Evolutionary conservation across 2,797 vertebrate genomes (phyloP).

Genomic region (Taeniopygia guttata): DNA sequence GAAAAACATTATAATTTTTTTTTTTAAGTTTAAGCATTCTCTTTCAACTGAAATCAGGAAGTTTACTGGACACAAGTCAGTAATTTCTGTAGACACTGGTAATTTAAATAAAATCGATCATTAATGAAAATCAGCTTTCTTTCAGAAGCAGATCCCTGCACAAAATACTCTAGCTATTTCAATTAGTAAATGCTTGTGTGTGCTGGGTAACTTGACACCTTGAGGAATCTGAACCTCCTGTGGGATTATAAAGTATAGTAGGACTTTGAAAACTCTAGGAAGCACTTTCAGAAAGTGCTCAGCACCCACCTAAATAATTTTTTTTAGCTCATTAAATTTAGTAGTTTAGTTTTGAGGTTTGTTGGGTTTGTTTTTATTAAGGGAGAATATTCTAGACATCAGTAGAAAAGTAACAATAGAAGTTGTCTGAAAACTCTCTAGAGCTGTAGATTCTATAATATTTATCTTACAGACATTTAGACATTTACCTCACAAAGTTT

Average conservation of each 20-base stretch:
- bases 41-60: neutral
- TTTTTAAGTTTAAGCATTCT: neutral
- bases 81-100: neutral
- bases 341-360: accelerated
- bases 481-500: neutral
- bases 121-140: neutral
- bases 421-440: neutral
- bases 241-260: neutral
- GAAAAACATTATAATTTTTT: accelerated
- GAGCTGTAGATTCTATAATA: neutral
- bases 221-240: neutral
- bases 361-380: neutral
- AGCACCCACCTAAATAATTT: neutral
- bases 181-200: neutral
- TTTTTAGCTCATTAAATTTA: neutral
- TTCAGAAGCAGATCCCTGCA: neutral
- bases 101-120: neutral
- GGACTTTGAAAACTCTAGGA: neutral
- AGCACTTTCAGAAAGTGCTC: neutral
- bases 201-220: neutral
- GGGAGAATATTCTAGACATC: neutral
- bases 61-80: neutral
- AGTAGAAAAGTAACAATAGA: neutral
- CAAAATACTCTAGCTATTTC: neutral
- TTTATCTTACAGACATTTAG: neutral